A percentile compares a stretch with the other conserved stretches of the same genome.
phyloP scores from a whole-genome alignment of 64 coral and sea anemone genomes.

The Exaiptasia diaphana region DNA sequence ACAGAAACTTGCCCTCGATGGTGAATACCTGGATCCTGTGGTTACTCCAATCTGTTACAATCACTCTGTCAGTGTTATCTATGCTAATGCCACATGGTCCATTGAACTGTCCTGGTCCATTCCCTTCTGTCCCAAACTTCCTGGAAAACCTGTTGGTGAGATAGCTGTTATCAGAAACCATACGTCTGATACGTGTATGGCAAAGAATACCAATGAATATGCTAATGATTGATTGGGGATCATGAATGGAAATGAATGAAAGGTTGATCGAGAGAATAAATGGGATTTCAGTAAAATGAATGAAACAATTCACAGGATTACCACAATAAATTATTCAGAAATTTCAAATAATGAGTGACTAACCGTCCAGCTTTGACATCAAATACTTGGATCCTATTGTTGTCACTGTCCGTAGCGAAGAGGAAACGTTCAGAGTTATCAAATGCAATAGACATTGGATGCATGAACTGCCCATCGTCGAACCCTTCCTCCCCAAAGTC shows the following conservation, averaged over 20 bases:
- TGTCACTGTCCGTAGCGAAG: slow-evolving; percentile 79
- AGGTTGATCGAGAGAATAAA: too few species aligned
- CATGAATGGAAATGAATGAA: too few species aligned
- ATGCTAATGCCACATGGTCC: slow-evolving; percentile 77
- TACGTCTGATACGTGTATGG: too few species aligned
- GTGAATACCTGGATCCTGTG: slow-evolving; percentile 81
- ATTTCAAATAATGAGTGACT: background rate
- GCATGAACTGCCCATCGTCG: slow-evolving; percentile 63
- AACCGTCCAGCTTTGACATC: slow-evolving; percentile 63
- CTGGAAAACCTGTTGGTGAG: slow-evolving; percentile 14
- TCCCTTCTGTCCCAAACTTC: slow-evolving; percentile 70
- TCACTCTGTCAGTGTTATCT: slow-evolving; percentile 56
- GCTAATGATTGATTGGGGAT: too few species aligned
- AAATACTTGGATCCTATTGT: slow-evolving; percentile 78
- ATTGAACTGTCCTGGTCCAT: slow-evolving; percentile 73
- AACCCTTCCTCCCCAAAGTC: slow-evolving; percentile 69
- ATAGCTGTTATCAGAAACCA: too few species aligned
- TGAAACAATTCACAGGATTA: too few species aligned
- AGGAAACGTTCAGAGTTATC: slow-evolving; percentile 65
- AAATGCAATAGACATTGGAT: slow-evolving; percentile 82
- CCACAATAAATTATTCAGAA: too few species aligned
- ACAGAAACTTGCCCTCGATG: slow-evolving; percentile 67
- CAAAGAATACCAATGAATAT: too few species aligned
- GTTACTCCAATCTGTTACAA: slow-evolving; percentile 91
- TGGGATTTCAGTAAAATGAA: too few species aligned